Conservation (phyloP, 2,888 invertebrate genomes). For the Anoncus sp. region DNA sequence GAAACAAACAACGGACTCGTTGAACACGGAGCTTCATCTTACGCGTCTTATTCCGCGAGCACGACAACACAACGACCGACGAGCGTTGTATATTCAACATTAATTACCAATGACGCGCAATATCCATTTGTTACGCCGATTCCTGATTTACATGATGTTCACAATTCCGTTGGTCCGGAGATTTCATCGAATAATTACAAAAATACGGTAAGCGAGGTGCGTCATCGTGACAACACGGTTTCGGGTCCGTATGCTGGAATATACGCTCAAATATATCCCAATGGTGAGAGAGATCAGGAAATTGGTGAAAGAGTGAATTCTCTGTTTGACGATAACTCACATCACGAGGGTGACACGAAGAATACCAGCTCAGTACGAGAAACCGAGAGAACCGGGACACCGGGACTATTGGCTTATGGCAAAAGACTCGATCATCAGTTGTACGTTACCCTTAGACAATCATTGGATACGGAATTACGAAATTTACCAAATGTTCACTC, state of each 20-base stretch:
- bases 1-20: neutral
- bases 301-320: slow-evolving; percentile 27
- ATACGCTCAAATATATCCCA: slow-evolving; percentile 40
- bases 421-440: slow-evolving; percentile 48
- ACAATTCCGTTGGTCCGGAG: slow-evolving; percentile 27
- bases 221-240: slow-evolving; percentile 22
- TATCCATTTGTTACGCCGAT: slow-evolving; percentile 25
- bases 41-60: slow-evolving; percentile 19
- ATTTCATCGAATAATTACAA: slow-evolving; percentile 29
- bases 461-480: slow-evolving; percentile 44
- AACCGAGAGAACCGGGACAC: slow-evolving; percentile 10
- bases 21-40: slow-evolving; percentile 25
- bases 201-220: slow-evolving; percentile 4
- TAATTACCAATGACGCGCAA: slow-evolving; percentile 19
- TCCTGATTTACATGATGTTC: slow-evolving; percentile 39
- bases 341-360: slow-evolving; percentile 13
- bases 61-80: slow-evolving; percentile 30
- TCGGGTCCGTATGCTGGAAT: slow-evolving; percentile 28
- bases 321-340: slow-evolving; percentile 20
- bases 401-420: slow-evolving; percentile 38
- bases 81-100: slow-evolving; percentile 22
- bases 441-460: slow-evolving; percentile 53
- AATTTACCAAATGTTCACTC: slow-evolving; percentile 29
- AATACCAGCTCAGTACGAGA: neutral
- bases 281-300: slow-evolving; percentile 22